phyloP scores from a whole-genome alignment of 1,140 invertebrate species.

The Cryptotermes secundus region DNA sequence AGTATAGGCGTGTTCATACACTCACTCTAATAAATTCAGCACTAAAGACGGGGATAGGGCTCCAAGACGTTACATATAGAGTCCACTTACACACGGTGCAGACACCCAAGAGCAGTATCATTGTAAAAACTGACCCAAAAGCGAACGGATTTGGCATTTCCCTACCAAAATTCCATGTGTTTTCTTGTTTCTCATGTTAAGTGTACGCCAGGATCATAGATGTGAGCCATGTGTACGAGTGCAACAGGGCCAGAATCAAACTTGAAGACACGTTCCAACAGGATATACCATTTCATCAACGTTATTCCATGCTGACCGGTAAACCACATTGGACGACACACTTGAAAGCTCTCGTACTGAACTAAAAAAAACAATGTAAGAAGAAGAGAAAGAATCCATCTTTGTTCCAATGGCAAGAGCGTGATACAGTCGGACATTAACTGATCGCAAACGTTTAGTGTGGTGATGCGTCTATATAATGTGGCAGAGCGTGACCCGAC shows the following conservation, averaged over 20 bases:
- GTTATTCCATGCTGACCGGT: background rate
- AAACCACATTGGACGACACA: background rate
- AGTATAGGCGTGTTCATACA: too few relatives aligned
- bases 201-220: too few relatives aligned
- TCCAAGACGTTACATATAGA: too few relatives aligned
- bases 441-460: conserved; percentile 1
- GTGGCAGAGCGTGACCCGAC: background rate
- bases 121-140: too few relatives aligned
- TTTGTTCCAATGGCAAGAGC: conserved; percentile 15
- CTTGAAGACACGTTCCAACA: background rate
- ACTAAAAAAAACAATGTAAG: background rate
- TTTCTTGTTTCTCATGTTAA: too few relatives aligned
- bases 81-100: too few relatives aligned
- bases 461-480: conserved; percentile 17
- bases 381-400: conserved; percentile 9
- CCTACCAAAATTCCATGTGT: too few relatives aligned
- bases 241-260: background rate
- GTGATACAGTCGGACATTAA: background rate
- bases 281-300: background rate
- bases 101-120: too few relatives aligned
- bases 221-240: background rate
- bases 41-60: too few relatives aligned
- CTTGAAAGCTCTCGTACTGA: background rate
- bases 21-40: too few relatives aligned
- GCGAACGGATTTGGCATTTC: too few relatives aligned